Evolutionary conservation across 2,888 invertebrate genomes (phyloP), one percentile per base, ranked within the genome.

Genomic region (Clepsis dumicolana): DNA sequence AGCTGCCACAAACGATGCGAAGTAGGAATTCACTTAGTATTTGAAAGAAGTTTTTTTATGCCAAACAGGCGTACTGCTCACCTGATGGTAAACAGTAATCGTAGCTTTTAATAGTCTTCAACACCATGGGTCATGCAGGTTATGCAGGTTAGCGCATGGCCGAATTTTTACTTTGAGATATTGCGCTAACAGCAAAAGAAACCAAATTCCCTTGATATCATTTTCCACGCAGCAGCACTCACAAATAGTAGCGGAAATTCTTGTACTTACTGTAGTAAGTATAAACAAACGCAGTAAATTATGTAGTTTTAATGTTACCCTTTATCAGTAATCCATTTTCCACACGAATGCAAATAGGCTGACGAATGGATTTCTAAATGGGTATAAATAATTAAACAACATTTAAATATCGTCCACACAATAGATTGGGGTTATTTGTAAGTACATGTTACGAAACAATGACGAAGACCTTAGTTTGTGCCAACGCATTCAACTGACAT

Each of bases 301-400:
- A 35, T n/a, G 2, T 0, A 48, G 12, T 35, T 35, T 7, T 7
- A 48, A 12, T 21, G n/a, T 21, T 21, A 21, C 32, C 18, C 21
- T 18, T 18, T 18, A 29, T 48, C 4, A 56, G 18, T 25, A 32
- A 61, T 32, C 48, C n/a, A 18, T 14, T 54, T 38, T 21, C 24
- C 25, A 38, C 35, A 32, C 18, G 8, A 54, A 63, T 63, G 56
- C 48, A 67, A 67, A 67, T 67, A 38, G n/a, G 38, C 21, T 50
- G 50, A 24, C 24, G 53, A 62, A 67, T 67, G 48, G 50, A 67
- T 67, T 67, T 67, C 56, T 62, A 62, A 67, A 62, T 50, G 50
- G 62, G 48, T 54, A 27, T 57, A 56, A 62, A 50, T 67, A 67
- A 67, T 67, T 63, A 63, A 63, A 63, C 24, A 18, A 44, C 8